These are phyloP conservation scores for Eurystomus gularis DNA, from an alignment of 2,113 vertebrate genomes.

Conservation along the genomic window DNA sequence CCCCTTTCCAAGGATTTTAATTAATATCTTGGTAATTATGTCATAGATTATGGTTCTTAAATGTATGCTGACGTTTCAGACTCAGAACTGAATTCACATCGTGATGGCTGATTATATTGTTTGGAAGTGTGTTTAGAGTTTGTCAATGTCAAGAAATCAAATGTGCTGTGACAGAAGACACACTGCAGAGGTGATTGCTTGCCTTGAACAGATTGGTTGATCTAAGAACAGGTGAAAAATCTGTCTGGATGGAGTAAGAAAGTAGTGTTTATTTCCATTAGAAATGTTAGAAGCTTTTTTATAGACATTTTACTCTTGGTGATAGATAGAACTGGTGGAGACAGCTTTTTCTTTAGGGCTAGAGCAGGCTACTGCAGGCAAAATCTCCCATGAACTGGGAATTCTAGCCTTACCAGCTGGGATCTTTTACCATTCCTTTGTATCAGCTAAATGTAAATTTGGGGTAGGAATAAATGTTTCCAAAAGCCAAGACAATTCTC, in stretches of 20 bases:
- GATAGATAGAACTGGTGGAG: background rate
- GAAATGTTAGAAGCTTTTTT: background rate
- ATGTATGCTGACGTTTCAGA: background rate
- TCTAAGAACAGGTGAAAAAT: background rate
- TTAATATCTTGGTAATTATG: background rate
- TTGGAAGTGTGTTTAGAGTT: background rate
- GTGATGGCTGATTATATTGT: background rate
- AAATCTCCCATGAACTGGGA: background rate
- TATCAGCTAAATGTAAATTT: background rate
- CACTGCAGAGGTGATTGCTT: background rate
- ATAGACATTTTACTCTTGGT: background rate
- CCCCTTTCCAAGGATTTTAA: background rate
- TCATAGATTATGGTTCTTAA: background rate
- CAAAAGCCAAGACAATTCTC: background rate
- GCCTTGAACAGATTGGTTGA: fast-evolving
- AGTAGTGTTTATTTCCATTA: background rate
- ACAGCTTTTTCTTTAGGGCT: background rate
- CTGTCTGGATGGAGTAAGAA: background rate
- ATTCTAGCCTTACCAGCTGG: background rate
- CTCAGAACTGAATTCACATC: background rate
- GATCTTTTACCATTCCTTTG: background rate
- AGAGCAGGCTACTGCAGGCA: background rate
- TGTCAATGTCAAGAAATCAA: conserved; percentile 8
- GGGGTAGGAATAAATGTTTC: background rate
- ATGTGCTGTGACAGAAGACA: background rate